Conservation (phyloP, 2,797 vertebrate genomes). For the Eulemur rubriventer region DNA sequence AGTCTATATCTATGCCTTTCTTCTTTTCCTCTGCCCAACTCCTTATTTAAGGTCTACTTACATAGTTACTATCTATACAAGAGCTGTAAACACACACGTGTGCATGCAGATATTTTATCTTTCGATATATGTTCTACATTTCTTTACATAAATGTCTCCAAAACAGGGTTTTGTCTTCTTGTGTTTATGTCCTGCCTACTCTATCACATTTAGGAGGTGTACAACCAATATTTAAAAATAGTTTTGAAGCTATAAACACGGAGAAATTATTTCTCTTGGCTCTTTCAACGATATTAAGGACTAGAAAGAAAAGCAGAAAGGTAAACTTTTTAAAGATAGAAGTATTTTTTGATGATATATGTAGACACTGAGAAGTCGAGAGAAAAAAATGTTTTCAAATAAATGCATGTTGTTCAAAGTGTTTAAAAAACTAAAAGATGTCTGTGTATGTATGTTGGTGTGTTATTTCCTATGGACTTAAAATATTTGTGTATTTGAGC, state of each 20-base stretch:
- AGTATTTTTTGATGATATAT: background rate
- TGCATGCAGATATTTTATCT: background rate
- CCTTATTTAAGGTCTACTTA: background rate
- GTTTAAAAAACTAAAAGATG: background rate
- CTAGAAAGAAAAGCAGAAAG: background rate
- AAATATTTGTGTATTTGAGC: background rate
- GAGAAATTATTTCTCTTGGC: background rate
- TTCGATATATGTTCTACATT: background rate
- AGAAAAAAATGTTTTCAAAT: constrained; percentile 5
- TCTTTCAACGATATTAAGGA: background rate
- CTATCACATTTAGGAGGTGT: background rate
- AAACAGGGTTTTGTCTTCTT: background rate
- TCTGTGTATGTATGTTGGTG: background rate
- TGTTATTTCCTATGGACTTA: background rate
- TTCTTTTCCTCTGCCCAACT: background rate
- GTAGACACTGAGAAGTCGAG: background rate
- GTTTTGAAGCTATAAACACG: background rate
- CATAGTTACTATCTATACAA: background rate
- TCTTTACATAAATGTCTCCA: background rate
- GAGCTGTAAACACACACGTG: background rate
- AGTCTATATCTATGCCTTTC: no score
- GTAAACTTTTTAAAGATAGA: background rate
- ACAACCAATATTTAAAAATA: background rate
- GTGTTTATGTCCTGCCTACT: background rate
- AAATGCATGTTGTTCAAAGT: background rate